Conservation (phyloP, 2,888 invertebrate genomes). For the Cenopis cana region DNA sequence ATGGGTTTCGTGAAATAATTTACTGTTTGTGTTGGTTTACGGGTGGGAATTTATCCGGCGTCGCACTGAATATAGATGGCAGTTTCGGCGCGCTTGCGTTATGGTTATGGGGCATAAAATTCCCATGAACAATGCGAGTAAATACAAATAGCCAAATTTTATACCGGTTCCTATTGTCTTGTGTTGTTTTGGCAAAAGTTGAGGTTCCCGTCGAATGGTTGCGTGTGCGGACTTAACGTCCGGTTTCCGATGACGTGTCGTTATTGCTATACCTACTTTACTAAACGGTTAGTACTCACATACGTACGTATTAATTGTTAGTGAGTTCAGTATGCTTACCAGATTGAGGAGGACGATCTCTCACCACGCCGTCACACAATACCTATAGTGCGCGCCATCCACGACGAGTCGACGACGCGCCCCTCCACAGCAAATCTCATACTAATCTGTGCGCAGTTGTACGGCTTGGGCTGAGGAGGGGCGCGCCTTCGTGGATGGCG, state of each 20-base stretch:
- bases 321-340: no score
- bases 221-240: slow-evolving; percentile 18
- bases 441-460: no score
- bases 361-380: no score
- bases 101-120: slow-evolving; percentile 38
- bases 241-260: background rate
- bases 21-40: slow-evolving; percentile 36
- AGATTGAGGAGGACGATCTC: no score
- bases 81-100: slow-evolving; percentile 25
- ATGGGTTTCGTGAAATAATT: slow-evolving; percentile 43
- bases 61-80: slow-evolving; percentile 37
- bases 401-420: no score
- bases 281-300: no score
- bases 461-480: no score
- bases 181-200: slow-evolving; percentile 21
- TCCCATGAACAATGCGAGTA: slow-evolving; percentile 32
- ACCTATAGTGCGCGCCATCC: no score
- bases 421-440: no score
- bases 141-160: slow-evolving; percentile 33
- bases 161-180: slow-evolving; percentile 25
- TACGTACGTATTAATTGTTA: no score
- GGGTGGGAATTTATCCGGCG: slow-evolving; percentile 35
- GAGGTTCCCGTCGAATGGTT: slow-evolving; percentile 4
- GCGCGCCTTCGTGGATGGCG: no score
- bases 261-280: no score